Evolutionary conservation across 2,888 invertebrate genomes (phyloP), one percentile per base, ranked within the genome.

Genomic region (Incurvaria masculella): DNA sequence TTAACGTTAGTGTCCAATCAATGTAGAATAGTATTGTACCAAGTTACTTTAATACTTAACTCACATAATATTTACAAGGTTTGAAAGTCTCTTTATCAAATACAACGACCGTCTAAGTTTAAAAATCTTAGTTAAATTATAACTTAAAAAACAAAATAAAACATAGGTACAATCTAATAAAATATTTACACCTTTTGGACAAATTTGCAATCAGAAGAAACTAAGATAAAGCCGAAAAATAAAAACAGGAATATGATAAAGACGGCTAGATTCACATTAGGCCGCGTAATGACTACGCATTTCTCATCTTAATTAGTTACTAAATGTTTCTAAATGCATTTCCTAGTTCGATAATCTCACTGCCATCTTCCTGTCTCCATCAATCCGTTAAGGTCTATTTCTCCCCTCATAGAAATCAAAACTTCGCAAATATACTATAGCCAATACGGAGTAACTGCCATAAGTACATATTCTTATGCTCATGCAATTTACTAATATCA

Each of bases 1-100:
- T 33, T 33, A 33, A n/a, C 33, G 14, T 14, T 33, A 14, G 33
- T 33, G 33, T 33, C 33, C 33, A 33, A 33, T 33, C 33, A 33
- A 33, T n/a, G 14, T 33, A 33, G 14, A 33, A 33, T 33, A 23
- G 4, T 23, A 23, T 23, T 23, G 8, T 33, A 33, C 33, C 33
- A 14, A 33, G 33, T 33, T 33, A 33, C 33, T 33, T n/a, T 33
- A 33, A 33, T 59, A 73, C 74, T 74, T 76, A 52, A 64, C 76
- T 76, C 76, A 62, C 63, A 75, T 72, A 75, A n/a, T 76, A 78
- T 78, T 72, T 76, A 76, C 78, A 76, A 62, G 71, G 68, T 67
- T 69, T 70, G 68, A 66, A 72, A 74, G 75, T 76, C 74, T 72
- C 72, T 66, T 72, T 59, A 68, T 69, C 63, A 67, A 67, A 68